phyloP scores from a whole-genome alignment of 2,888 invertebrate species.

The Pantelozetes paolii region DNA sequence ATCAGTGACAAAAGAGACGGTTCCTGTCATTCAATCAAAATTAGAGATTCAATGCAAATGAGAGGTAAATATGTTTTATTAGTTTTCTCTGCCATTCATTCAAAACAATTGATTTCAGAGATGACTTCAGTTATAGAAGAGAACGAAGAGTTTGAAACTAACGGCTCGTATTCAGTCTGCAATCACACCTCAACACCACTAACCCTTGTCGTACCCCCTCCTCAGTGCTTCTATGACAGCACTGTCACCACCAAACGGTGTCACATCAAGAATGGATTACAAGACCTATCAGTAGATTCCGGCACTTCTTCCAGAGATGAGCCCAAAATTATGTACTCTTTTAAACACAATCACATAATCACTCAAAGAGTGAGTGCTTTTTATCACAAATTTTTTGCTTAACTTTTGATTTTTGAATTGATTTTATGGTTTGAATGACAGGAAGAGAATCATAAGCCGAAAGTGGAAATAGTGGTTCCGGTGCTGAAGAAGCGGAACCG shows the following conservation, averaged over 20 bases:
- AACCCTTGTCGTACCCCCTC: not conserved
- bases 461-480: constrained; percentile 30
- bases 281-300: not conserved
- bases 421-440: not conserved
- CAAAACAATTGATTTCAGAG: too few species aligned
- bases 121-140: constrained; percentile 30
- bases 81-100: too few species aligned
- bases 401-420: not conserved
- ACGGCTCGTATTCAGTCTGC: constrained; percentile 20
- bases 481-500: constrained; percentile 17
- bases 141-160: constrained; percentile 20
- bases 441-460: constrained; percentile 28
- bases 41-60: constrained; percentile 32
- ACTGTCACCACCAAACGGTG: not conserved
- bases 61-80: too few species aligned
- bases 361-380: not conserved
- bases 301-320: constrained; percentile 20
- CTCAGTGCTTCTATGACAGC: constrained; percentile 2
- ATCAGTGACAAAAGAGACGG: constrained; percentile 1
- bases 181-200: constrained; percentile 1
- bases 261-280: not conserved
- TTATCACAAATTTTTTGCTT: not conserved
- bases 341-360: constrained; percentile 31
- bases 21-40: constrained; percentile 15
- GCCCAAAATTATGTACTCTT: not conserved